Evolutionary conservation across 2,888 invertebrate species (phyloP).

Genomic region (Blastobasis adustella): DNA sequence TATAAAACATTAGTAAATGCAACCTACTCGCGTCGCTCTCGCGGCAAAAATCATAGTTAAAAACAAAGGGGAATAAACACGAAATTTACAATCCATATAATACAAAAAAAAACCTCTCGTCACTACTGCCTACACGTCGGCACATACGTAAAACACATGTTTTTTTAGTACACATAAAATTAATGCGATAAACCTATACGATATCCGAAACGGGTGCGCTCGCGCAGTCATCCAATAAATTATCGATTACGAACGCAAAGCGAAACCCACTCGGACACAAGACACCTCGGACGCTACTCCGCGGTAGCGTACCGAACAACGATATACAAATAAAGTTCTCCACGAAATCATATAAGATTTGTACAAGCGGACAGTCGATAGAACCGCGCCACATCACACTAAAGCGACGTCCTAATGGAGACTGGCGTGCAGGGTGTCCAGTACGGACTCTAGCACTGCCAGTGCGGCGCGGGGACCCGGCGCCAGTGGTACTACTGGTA

Average conservation of each 20-base stretch:
- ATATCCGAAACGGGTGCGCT: too few species aligned
- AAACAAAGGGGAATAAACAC: constrained; percentile 30
- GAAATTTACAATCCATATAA: constrained; percentile 61
- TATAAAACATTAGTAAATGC: constrained; percentile 73
- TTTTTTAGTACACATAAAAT: too few species aligned
- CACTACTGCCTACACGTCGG: constrained; percentile 13
- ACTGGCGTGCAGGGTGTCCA: not conserved
- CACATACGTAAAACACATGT: not conserved
- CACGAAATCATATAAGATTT: too few species aligned
- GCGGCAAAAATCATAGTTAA: constrained; percentile 36
- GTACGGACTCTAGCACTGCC: not conserved
- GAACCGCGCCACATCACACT: too few species aligned
- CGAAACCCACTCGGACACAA: not conserved
- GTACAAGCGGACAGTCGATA: too few species aligned
- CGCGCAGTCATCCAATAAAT: constrained; percentile 1
- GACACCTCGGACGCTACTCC: not conserved
- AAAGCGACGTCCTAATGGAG: too few species aligned
- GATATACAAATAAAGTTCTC: constrained; percentile 23
- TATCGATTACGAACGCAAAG: not conserved
- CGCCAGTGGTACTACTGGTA: not conserved
- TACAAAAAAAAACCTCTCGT: constrained; percentile 31
- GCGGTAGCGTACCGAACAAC: too few species aligned
- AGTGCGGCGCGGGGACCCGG: not conserved
- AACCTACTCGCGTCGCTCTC: constrained; percentile 52
- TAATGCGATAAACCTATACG: too few species aligned